A percentile compares a stretch with the other conserved stretches of the same genome.
phyloP scores from a whole-genome alignment of 2,113 vertebrate genomes.

The Rattus rattus region DNA sequence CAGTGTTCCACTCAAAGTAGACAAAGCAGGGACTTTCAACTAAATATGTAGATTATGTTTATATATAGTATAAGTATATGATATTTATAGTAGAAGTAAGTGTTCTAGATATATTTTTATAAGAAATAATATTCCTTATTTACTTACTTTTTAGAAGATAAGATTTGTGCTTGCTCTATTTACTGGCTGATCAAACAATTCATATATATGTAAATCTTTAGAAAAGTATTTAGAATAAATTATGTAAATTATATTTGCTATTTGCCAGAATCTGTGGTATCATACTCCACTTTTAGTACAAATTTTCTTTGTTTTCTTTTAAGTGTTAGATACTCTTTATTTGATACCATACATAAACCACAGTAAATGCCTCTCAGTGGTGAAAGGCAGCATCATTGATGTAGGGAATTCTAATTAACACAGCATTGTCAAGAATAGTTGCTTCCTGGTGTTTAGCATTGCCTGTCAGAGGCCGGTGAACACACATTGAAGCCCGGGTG shows the following conservation, averaged over 20 bases:
- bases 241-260: constrained; percentile 27
- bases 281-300: not conserved
- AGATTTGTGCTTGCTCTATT: constrained; percentile 50
- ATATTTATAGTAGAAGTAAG: not conserved
- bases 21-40: not conserved
- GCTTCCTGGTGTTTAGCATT: too few relatives aligned
- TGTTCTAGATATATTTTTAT: constrained; percentile 40
- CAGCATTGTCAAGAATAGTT: too few relatives aligned
- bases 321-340: too few relatives aligned
- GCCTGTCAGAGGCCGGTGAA: too few relatives aligned
- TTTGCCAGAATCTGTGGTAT: constrained; percentile 16
- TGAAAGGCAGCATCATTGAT: too few relatives aligned
- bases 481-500: too few relatives aligned
- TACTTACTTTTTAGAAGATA: not conserved
- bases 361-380: too few relatives aligned
- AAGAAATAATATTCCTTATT: not conserved
- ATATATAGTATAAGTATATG: not conserved
- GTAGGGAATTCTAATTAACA: too few relatives aligned
- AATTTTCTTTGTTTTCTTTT: not conserved
- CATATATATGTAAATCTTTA: constrained; percentile 52
- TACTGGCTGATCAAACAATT: constrained; percentile 25
- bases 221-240: not conserved
- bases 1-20: constrained; percentile 33
- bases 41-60: not conserved
- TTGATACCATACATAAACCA: too few relatives aligned